Percentiles rank a stretch among this genome's conserved stretches.
Conservation (phyloP, 1,140 invertebrate species). For the Drosophila pallidifrons region DNA sequence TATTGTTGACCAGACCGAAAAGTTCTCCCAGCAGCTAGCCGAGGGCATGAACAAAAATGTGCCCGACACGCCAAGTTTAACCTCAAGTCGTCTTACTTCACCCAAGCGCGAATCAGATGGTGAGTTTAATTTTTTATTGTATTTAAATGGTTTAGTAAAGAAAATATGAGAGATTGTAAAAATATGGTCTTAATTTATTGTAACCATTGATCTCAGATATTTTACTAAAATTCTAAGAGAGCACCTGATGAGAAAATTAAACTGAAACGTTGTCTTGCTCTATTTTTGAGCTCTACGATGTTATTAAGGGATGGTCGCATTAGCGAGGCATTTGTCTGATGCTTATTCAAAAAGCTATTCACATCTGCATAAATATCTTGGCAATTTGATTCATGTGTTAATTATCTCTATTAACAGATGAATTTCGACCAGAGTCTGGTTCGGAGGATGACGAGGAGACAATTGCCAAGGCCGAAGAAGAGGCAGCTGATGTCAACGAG, state of each 20-base stretch:
- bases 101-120: constrained; percentile 85
- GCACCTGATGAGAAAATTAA: constrained; percentile 70
- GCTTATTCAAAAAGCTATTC: not conserved
- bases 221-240: not conserved
- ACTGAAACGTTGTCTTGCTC: constrained; percentile 78
- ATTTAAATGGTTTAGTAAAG: not conserved
- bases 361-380: not conserved
- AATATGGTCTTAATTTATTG: not conserved
- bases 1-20: constrained; percentile 99
- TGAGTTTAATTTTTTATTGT: constrained; percentile 63
- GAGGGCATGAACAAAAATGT: constrained; percentile 89
- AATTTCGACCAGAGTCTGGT: constrained; percentile 91
- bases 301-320: constrained; percentile 79
- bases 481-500: constrained; percentile 88
- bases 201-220: too few relatives aligned
- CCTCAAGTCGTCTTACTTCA: constrained; percentile 85
- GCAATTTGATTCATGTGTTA: not conserved
- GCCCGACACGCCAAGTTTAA: constrained; percentile 71
- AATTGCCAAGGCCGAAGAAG: constrained; percentile 96
- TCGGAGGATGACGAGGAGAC: constrained; percentile 96
- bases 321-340: constrained; percentile 84
- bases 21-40: constrained; percentile 96
- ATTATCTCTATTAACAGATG: constrained; percentile 86
- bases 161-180: not conserved
- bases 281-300: constrained; percentile 78